These are phyloP conservation scores for Drosophila infuscata DNA, from an alignment of 2,888 invertebrate species.

Conservation along the genomic window DNA sequence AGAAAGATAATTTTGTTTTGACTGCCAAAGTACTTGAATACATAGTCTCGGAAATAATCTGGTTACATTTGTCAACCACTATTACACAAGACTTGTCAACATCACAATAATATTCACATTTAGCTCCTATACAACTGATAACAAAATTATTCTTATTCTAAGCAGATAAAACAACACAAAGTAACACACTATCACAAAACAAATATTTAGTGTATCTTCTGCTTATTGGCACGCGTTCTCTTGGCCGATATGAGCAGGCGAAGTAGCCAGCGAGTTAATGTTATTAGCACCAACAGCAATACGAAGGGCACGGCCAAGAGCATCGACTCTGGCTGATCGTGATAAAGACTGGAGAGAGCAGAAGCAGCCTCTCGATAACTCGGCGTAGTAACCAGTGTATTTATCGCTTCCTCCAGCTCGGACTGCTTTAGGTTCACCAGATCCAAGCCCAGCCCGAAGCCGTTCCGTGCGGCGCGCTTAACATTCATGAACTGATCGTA, in stretches of 20 bases:
- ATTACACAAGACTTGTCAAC: too few relatives aligned
- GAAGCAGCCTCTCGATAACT: constrained; percentile 57
- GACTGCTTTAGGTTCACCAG: constrained; percentile 43
- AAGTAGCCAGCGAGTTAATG: constrained; percentile 9
- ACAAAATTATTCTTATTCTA: background rate
- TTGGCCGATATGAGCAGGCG: constrained; percentile 8
- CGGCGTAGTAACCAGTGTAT: constrained; percentile 59
- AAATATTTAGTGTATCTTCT: constrained; percentile 32
- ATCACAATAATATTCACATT: background rate
- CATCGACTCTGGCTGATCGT: constrained; percentile 79
- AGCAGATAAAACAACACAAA: background rate
- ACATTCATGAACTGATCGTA: constrained; percentile 84
- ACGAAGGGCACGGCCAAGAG: constrained; percentile 51
- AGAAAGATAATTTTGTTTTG: too few relatives aligned
- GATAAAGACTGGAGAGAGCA: constrained; percentile 70
- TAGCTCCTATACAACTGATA: background rate
- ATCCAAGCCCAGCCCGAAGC: constrained; percentile 76
- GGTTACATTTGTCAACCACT: too few relatives aligned
- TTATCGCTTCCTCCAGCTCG: constrained; percentile 54
- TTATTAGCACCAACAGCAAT: constrained; percentile 3
- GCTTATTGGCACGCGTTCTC: constrained; percentile 28
- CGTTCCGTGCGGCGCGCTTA: constrained; percentile 66
- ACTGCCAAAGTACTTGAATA: too few relatives aligned
- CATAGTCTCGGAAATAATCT: too few relatives aligned
- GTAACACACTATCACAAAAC: background rate